Conservation (phyloP, 2,113 vertebrate genomes). For the Labeo rohita region DNA sequence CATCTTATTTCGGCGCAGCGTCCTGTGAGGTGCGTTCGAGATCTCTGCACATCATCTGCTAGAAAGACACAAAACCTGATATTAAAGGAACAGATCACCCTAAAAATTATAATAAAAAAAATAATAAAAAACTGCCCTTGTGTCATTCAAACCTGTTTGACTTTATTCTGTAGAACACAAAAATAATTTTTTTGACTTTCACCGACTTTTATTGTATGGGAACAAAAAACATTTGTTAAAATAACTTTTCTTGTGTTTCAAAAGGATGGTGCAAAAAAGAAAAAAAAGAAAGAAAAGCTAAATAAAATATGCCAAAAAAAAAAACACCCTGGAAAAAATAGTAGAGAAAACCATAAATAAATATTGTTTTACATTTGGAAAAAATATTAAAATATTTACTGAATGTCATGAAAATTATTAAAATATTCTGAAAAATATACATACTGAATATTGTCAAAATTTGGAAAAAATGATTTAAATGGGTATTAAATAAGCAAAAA, state of each 20-base stretch:
- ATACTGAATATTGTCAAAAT: too few relatives aligned
- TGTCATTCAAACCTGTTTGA: too few relatives aligned
- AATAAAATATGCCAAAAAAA: too few relatives aligned
- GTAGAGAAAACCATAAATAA: too few relatives aligned
- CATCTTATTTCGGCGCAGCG: background rate
- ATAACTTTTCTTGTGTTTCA: too few relatives aligned
- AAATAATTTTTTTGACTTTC: background rate
- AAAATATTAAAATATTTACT: background rate
- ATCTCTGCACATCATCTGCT: background rate
- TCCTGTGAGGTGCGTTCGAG: background rate
- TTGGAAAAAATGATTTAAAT: too few relatives aligned
- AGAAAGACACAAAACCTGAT: background rate
- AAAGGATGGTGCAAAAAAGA: too few relatives aligned
- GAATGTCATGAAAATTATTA: background rate
- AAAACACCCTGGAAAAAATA: too few relatives aligned
- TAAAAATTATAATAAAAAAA: background rate
- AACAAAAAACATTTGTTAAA: background rate
- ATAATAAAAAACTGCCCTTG: too few relatives aligned
- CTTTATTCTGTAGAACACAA: background rate
- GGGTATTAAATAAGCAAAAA: too few relatives aligned
- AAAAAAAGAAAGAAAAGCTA: too few relatives aligned
- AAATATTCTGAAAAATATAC: too few relatives aligned
- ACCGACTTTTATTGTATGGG: background rate
- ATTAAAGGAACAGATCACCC: background rate
- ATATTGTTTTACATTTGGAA: background rate